Conservation (phyloP, 2,113 vertebrate genomes). For the Henicopernis longicauda region DNA sequence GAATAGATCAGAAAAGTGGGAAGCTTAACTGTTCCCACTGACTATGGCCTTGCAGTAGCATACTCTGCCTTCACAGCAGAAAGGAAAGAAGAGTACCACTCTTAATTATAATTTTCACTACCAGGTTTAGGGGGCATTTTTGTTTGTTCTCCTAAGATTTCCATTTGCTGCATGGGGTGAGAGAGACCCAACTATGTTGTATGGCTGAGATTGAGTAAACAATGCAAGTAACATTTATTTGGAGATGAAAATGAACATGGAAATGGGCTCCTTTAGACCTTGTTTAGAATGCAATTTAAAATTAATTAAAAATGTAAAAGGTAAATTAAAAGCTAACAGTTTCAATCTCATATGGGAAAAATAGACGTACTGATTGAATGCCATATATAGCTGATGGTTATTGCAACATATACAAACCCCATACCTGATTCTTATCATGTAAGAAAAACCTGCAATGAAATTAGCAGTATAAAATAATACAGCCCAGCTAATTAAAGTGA, state of each 20-base stretch:
- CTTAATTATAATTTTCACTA: neutral
- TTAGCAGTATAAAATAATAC: neutral
- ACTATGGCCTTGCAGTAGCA: neutral
- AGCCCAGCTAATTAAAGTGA: neutral
- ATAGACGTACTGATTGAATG: constrained; percentile 43
- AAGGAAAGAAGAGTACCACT: neutral
- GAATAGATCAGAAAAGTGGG: neutral
- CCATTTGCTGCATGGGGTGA: neutral
- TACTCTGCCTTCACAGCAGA: neutral
- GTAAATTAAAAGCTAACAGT: constrained; percentile 56
- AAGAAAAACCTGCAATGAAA: neutral
- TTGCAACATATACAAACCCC: neutral
- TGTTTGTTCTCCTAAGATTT: neutral
- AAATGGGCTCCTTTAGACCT: constrained; percentile 50
- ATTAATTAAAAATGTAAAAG: constrained; percentile 68
- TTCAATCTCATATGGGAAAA: constrained; percentile 46
- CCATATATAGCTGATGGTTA: neutral
- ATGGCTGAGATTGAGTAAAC: constrained; percentile 25
- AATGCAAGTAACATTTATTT: constrained; percentile 44
- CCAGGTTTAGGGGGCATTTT: neutral
- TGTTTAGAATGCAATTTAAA: constrained; percentile 66
- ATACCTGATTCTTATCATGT: neutral
- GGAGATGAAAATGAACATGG: constrained; percentile 48
- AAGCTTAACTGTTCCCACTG: neutral
- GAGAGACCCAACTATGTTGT: neutral